A percentile compares a stretch with the other conserved stretches of the same genome.
These are phyloP conservation scores for Drosophila peninsularis DNA, from an alignment of 2,888 invertebrate genomes.

Conservation along the genomic window DNA sequence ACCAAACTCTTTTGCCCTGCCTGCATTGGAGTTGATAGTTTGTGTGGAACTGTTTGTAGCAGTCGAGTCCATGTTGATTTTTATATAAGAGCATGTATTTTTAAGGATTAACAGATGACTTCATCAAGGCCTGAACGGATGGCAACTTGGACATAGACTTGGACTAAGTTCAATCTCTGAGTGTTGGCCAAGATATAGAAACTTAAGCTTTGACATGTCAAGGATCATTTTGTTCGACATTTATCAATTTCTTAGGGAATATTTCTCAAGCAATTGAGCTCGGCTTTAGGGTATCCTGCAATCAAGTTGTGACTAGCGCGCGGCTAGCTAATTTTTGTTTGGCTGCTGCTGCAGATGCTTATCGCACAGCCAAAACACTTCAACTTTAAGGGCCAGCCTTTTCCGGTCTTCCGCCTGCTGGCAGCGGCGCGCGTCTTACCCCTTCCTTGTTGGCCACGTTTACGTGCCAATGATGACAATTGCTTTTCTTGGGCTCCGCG, in stretches of 20 bases:
- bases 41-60: not conserved
- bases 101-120: not conserved
- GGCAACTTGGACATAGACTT: no score
- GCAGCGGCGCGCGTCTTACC: constrained; percentile 3
- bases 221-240: no score
- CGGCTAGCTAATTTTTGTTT: constrained; percentile 30
- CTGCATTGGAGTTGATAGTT: not conserved
- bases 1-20: constrained; percentile 22
- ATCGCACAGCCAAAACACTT: constrained; percentile 74
- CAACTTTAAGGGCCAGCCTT: constrained; percentile 71
- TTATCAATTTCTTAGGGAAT: not conserved
- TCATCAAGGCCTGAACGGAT: not conserved
- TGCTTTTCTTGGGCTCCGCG: constrained; percentile 73
- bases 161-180: no score
- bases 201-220: no score
- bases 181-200: no score
- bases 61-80: not conserved
- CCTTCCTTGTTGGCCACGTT: constrained; percentile 41
- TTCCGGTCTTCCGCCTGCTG: constrained; percentile 49
- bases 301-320: not conserved
- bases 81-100: not conserved
- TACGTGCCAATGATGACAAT: constrained; percentile 83
- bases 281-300: constrained; percentile 1
- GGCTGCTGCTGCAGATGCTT: constrained; percentile 73
- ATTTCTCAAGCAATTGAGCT: not conserved